Conservation (phyloP, 2,797 vertebrate genomes). For the Microhierax caerulescens region DNA sequence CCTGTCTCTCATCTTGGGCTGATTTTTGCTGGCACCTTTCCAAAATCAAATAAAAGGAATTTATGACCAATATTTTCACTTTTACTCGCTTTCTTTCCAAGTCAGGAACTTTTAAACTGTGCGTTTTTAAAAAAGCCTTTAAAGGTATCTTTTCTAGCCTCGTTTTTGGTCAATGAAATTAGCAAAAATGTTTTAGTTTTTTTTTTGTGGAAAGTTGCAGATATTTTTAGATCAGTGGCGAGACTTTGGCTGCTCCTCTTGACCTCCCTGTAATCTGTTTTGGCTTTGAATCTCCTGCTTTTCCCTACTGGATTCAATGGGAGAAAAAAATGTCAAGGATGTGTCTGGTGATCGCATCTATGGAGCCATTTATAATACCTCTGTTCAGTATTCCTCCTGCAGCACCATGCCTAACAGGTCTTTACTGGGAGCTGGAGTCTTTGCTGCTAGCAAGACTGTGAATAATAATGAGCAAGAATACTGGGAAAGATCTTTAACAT, state of each 20-base stretch:
- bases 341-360: neutral
- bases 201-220: neutral
- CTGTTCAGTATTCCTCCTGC: neutral
- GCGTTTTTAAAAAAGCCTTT: neutral
- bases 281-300: neutral
- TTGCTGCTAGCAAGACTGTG: neutral
- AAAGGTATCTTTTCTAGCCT: neutral
- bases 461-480: neutral
- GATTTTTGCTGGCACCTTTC: neutral
- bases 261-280: neutral
- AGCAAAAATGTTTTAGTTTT: neutral
- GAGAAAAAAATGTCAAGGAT: neutral
- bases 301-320: neutral
- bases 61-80: neutral
- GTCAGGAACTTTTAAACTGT: neutral
- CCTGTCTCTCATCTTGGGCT: neutral
- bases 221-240: neutral
- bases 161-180: neutral
- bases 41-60: neutral
- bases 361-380: neutral
- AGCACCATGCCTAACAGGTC: accelerated
- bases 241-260: neutral
- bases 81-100: neutral
- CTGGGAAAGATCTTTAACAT: neutral
- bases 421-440: neutral